Evolutionary conservation across 2,797 vertebrate genomes (phyloP).

Genomic region (Sebastes goodei): DNA sequence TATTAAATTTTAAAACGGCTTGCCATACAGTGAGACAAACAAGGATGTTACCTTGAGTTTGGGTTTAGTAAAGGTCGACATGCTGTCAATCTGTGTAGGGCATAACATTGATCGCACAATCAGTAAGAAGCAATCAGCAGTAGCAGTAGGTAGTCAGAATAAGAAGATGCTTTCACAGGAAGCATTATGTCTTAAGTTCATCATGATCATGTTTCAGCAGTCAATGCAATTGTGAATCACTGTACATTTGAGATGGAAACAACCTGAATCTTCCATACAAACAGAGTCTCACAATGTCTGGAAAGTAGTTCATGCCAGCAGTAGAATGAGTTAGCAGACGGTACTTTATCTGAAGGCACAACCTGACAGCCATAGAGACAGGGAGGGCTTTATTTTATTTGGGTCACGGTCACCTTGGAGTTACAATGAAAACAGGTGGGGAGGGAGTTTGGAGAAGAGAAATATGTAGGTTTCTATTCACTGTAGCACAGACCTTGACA

Average conservation of each 20-base stretch:
- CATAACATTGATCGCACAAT: constrained; percentile 28
- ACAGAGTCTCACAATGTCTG: neutral
- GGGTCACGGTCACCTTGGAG: constrained; percentile 31
- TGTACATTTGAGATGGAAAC: neutral
- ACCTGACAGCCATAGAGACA: constrained; percentile 10
- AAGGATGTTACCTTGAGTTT: constrained; percentile 88
- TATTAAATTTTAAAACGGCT: too few relatives aligned
- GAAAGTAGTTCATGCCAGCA: neutral
- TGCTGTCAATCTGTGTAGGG: constrained; percentile 28
- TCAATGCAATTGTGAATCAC: neutral
- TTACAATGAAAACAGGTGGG: neutral
- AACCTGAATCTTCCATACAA: neutral
- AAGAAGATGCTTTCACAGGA: constrained; percentile 17
- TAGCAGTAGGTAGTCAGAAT: neutral
- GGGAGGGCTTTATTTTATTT: constrained; percentile 41
- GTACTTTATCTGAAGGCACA: neutral
- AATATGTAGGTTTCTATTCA: neutral
- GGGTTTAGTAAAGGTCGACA: constrained; percentile 90
- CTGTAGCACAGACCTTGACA: neutral
- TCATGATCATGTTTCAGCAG: constrained; percentile 6
- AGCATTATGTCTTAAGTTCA: neutral
- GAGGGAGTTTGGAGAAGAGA: neutral
- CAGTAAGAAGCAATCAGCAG: neutral
- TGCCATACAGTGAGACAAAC: constrained; percentile 16
- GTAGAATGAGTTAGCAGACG: neutral